These are phyloP conservation scores for Craseonycteris thonglongyai DNA, from an alignment of 2,113 vertebrate genomes.

Conservation along the genomic window DNA sequence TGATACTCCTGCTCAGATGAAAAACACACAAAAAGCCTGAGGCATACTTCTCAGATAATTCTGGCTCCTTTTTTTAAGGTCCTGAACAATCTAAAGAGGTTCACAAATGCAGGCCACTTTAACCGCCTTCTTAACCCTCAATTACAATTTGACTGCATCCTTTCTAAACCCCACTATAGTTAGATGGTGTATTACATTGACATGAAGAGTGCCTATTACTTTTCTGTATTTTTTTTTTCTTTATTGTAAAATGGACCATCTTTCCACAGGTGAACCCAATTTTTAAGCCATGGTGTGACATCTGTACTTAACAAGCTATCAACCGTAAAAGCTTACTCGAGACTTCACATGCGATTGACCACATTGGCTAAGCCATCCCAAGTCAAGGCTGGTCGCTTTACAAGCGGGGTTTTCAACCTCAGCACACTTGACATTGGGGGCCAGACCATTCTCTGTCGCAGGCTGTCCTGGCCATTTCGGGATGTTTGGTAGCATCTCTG, in stretches of 20 bases:
- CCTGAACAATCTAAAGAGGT: neutral
- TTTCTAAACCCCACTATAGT: neutral
- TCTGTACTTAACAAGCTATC: neutral
- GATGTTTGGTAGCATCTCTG: neutral
- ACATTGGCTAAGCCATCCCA: neutral
- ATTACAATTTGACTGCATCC: neutral
- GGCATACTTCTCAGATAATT: neutral
- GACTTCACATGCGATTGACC: neutral
- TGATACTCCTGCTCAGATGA: neutral
- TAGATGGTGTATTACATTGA: neutral
- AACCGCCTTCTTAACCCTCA: neutral
- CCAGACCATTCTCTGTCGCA: neutral
- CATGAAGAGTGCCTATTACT: neutral
- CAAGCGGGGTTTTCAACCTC: neutral
- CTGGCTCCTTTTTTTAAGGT: neutral
- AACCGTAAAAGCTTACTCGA: neutral
- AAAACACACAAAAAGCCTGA: neutral
- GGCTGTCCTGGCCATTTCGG: neutral
- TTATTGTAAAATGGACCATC: neutral
- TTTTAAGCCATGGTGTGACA: neutral
- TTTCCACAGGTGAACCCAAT: neutral
- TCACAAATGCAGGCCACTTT: neutral
- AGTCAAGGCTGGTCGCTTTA: neutral
- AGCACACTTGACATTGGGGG: too few species aligned
- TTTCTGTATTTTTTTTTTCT: neutral